A percentile compares a stretch with the other conserved stretches of the same genome.
Evolutionary conservation across 1,140 invertebrate genomes (phyloP).

Genomic region (Metaphire vulgaris): DNA sequence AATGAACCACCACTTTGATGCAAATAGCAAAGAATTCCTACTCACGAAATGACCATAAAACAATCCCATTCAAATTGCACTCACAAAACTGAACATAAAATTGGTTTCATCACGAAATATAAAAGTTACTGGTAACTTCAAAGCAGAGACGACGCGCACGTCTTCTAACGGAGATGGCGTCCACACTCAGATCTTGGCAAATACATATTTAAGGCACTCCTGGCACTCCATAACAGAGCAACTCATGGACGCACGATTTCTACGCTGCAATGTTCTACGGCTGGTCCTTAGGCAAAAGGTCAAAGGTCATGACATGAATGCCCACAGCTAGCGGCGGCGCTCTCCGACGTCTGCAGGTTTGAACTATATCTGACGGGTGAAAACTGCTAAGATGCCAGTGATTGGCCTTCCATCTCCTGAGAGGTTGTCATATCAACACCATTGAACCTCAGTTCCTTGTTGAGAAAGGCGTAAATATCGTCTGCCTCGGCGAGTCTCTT

Average conservation of each 20-base stretch:
- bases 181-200: not conserved
- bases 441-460: slow-evolving; percentile 32
- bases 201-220: not conserved
- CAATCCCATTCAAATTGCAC: too few relatives aligned
- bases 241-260: not conserved
- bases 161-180: too few relatives aligned
- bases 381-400: not conserved
- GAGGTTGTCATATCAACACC: not conserved
- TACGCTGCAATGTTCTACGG: not conserved
- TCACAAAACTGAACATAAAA: too few relatives aligned
- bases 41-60: too few relatives aligned
- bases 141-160: too few relatives aligned
- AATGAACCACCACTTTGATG: too few relatives aligned
- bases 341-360: not conserved
- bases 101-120: too few relatives aligned
- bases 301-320: not conserved
- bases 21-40: too few relatives aligned
- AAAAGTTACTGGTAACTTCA: too few relatives aligned
- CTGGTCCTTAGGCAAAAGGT: not conserved
- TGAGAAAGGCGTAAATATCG: slow-evolving; percentile 47
- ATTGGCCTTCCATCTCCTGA: not conserved
- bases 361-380: not conserved
- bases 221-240: not conserved
- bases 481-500: slow-evolving; percentile 64
- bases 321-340: not conserved